Evolutionary conservation across 2,888 invertebrate species (phyloP), one percentile per base, ranked within the genome.

Genomic region (Ligdia adustata): DNA sequence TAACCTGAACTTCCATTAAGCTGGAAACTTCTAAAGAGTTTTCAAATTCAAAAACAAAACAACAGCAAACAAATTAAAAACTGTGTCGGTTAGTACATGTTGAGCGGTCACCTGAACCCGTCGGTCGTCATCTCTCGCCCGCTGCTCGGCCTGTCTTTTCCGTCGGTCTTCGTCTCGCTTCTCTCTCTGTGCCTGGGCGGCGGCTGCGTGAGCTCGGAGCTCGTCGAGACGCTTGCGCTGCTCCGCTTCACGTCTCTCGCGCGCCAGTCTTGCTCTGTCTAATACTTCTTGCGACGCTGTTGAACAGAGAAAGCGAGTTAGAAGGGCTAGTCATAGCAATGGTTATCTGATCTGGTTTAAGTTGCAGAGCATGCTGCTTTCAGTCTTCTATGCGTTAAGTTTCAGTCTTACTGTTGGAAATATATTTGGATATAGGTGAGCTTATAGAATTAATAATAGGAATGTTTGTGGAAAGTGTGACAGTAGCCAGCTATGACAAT

Each of bases 211-310:
- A 77, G 95, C 94, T 74, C 95, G 95, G 70, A 98, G 91, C 90
- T 97, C 97, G 79, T 97, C 97, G 75, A 97, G 91, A 85, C 96
- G 95, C 77, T 94, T 94, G 75, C 96, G 94, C 71, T 97, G 93
- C 82, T 97, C 97, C 75, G 95, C 96, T 91, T 97, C 96, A 82
- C 97, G 97, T 68, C 95, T 92, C 75, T 97, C 97, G 68, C 96
- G 94, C 67, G 97, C 93, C 79, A 93, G 86, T 79, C 93, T 92
- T 70, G 94, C 91, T 84, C 94, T 92, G 81, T 94, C 93, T 84
- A 88, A 72, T 69, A 86, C 84, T 74, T 89, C 90, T 75, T 77
- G 69, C 57, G 75, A 67, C 69, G 75, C 77, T 79, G 75, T 28
- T 33, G 56, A 46, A 51, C 6, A 47, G 50, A 59, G 22, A 7